Evolutionary conservation across 2,888 invertebrate species (phyloP), one percentile per base, ranked within the genome.

Genomic region (Ormyrus rosae): DNA sequence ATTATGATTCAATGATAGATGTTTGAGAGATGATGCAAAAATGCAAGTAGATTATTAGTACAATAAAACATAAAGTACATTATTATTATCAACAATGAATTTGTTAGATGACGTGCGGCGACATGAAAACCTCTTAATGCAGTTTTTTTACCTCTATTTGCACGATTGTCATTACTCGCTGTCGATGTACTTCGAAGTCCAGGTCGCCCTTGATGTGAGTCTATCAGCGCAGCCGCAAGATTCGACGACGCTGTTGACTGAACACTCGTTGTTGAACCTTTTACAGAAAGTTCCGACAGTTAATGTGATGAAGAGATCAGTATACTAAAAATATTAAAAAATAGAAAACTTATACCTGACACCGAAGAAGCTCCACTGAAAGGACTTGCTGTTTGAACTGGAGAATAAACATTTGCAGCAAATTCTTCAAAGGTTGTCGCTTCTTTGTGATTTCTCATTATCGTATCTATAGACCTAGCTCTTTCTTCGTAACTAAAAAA

Each of bases 361-460:
- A 90, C 89, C 1, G 90, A 90, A 45, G 90, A 90, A 63, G 88
- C 84, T 10, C 88, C 88, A 60, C 91, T 91, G 77, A 91, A 93
- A 1, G 92, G 92, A 86, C 92, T 92, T 5, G 92, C 89, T n/a
- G 92, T 91, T 80, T 93, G 93, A 82, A 94, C 92, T 0, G 95
- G 95, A 82, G 94, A 94, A 87, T 94, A 95, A 77, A 95, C 94
- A 86, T 94, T 93, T 11, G 94, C 93, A 78, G 94, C 93, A 91
- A 97, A 99, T 84, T 95, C 95, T 92, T 99, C 99, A 92, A 97
- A 99, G 74, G 97, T 97, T 83, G 96, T 95, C 81, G 95, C 94
- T 89, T 95, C 95, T 89, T 96, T 96, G 91, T 98, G 97, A 86
- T 96, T 94, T 81, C 94, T 93, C 78, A 97, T 96, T 50, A 99